Conservation (phyloP, 2,797 vertebrate species). For the Etheostoma nigrum region DNA sequence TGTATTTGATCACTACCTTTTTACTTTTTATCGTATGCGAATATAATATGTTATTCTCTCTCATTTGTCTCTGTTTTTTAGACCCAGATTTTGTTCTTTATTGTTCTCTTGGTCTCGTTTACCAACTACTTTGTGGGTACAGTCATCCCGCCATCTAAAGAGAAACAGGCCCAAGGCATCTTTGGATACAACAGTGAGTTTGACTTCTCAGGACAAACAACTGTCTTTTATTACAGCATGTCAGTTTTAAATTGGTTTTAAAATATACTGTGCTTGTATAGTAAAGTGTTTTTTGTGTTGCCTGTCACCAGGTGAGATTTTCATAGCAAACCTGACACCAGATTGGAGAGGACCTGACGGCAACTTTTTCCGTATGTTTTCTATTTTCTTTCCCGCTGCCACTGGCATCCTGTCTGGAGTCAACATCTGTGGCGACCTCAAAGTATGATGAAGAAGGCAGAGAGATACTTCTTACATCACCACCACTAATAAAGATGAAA, state of each 20-base stretch:
- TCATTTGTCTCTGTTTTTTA: conserved; percentile 44
- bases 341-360: conserved; percentile 62
- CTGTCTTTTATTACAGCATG: background rate
- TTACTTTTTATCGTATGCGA: background rate
- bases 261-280: background rate
- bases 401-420: conserved; percentile 84
- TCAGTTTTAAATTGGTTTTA: background rate
- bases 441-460: conserved; percentile 61
- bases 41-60: background rate
- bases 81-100: conserved; percentile 84
- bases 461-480: background rate
- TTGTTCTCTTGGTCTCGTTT: conserved; percentile 82
- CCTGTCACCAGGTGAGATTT: conserved; percentile 77
- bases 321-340: conserved; percentile 80
- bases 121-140: conserved; percentile 82
- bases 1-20: background rate
- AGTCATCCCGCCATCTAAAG: conserved; percentile 68
- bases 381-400: conserved; percentile 87
- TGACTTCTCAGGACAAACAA: background rate
- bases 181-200: conserved; percentile 82
- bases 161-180: conserved; percentile 77
- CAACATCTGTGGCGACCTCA: conserved; percentile 86
- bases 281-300: background rate
- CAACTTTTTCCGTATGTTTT: conserved; percentile 85
- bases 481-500: background rate